These are phyloP conservation scores for Drosophila funebris DNA, from an alignment of 1,140 invertebrate species.

Conservation along the genomic window DNA sequence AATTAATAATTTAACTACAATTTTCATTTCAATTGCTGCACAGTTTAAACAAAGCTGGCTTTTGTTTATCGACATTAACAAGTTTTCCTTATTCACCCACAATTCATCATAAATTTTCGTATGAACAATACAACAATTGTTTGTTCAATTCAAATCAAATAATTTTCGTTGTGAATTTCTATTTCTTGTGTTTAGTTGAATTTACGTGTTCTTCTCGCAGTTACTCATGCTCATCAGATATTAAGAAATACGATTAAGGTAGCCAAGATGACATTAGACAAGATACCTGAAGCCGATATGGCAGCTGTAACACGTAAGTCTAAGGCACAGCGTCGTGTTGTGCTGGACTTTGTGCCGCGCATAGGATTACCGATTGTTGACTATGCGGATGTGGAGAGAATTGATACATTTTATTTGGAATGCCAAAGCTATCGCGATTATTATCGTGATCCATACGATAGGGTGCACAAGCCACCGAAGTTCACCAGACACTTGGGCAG, in stretches of 20 bases:
- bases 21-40: no score
- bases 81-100: no score
- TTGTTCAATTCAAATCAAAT: background rate
- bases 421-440: conserved; percentile 71
- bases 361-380: conserved; percentile 65
- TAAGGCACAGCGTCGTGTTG: conserved; percentile 29
- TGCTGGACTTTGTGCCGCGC: conserved; percentile 61
- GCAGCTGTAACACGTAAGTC: conserved; percentile 52
- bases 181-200: background rate
- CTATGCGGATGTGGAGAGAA: conserved; percentile 56
- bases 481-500: conserved; percentile 49
- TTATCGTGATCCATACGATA: conserved; percentile 72
- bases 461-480: conserved; percentile 42
- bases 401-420: conserved; percentile 72
- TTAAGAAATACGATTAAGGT: background rate
- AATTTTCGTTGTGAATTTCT: background rate
- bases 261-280: conserved; percentile 3
- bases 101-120: no score
- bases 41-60: no score
- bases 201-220: background rate
- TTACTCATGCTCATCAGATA: no score
- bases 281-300: conserved; percentile 69
- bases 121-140: no score
- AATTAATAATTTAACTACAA: no score
- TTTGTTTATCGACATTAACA: no score